Evolutionary conservation across 2,113 vertebrate species (phyloP).

Genomic region (Malurus alboscapulatus): DNA sequence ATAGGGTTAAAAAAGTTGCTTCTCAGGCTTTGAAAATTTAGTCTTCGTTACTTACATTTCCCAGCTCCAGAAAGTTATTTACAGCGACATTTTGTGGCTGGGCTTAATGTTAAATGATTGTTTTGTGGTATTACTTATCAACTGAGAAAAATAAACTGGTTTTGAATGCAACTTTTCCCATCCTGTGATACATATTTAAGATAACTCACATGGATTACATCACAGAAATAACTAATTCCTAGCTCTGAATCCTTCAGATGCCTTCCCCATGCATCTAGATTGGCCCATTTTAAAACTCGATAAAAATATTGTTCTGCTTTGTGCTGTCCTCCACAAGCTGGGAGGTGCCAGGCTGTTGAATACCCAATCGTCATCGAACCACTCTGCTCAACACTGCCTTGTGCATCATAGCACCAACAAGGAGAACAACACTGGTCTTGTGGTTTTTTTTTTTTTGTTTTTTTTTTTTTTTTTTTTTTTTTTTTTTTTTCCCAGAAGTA

Average conservation of each 20-base stretch:
- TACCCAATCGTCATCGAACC: neutral
- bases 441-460: neutral
- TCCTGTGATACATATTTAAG: neutral
- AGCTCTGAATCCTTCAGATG: neutral
- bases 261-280: neutral
- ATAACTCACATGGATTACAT: neutral
- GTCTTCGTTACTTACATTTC: neutral
- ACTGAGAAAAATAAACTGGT: neutral
- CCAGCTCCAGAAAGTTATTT: neutral
- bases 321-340: neutral
- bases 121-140: constrained; percentile 1
- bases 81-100: neutral
- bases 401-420: neutral
- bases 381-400: neutral
- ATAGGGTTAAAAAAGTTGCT: neutral
- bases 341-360: neutral
- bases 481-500: neutral
- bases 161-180: neutral
- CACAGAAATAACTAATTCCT: neutral
- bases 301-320: neutral
- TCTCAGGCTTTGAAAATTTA: neutral
- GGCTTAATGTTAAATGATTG: neutral
- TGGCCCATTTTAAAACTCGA: neutral
- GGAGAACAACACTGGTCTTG: neutral
- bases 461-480: neutral